A percentile compares a stretch with the other conserved stretches of the same genome.
These are phyloP conservation scores for Emmelina monodactyla DNA, from an alignment of 2,888 invertebrate species.

Conservation along the genomic window DNA sequence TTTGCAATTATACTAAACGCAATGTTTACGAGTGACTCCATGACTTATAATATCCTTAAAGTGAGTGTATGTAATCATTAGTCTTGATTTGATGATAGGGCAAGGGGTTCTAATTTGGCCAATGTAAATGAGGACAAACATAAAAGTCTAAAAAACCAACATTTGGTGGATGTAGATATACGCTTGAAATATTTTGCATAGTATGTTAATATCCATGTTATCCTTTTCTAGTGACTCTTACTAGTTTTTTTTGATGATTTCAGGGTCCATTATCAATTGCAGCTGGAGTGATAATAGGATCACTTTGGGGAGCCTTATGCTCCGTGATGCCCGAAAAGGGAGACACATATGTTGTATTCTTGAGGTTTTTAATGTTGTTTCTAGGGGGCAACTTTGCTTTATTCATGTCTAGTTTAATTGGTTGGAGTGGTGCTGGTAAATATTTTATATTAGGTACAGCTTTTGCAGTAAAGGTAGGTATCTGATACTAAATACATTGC, in stretches of 20 bases:
- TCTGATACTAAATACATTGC: slow-evolving; percentile 4
- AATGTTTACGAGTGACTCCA: slow-evolving; percentile 74
- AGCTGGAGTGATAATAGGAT: slow-evolving; percentile 75
- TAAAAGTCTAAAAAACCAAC: too few relatives aligned
- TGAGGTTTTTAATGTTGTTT: slow-evolving; percentile 75
- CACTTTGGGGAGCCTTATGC: slow-evolving; percentile 74
- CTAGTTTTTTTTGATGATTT: too few relatives aligned
- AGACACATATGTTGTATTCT: slow-evolving; percentile 71
- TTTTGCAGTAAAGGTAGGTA: too few relatives aligned
- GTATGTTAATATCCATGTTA: too few relatives aligned
- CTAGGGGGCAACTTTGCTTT: slow-evolving; percentile 78
- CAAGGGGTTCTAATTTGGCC: too few relatives aligned
- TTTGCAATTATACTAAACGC: slow-evolving; percentile 84
- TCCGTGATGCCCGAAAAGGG: slow-evolving; percentile 77
- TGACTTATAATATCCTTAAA: slow-evolving; percentile 70
- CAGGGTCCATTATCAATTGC: slow-evolving; percentile 73
- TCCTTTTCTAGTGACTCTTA: too few relatives aligned
- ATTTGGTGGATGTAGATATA: too few relatives aligned
- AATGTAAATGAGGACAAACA: too few relatives aligned
- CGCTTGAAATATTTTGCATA: too few relatives aligned
- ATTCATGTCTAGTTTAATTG: slow-evolving; percentile 77
- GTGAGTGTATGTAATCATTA: too few relatives aligned
- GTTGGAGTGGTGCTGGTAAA: slow-evolving; percentile 66
- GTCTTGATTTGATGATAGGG: too few relatives aligned
- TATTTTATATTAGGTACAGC: not conserved